phyloP scores from a whole-genome alignment of 2,888 invertebrate genomes.

The Agonopterix alstromeriana region DNA sequence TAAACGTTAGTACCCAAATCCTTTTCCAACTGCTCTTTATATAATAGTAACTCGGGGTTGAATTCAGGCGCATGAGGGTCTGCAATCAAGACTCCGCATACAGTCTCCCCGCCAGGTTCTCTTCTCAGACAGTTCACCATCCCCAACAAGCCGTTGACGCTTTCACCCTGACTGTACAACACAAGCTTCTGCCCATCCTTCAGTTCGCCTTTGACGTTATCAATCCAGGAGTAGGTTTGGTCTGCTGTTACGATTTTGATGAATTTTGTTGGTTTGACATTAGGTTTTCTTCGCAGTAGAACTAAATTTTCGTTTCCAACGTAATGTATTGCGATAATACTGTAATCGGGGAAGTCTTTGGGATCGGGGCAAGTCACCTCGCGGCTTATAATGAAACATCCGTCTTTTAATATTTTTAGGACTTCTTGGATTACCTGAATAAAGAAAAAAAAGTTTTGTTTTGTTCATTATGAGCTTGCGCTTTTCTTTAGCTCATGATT shows the following conservation, averaged over 20 bases:
- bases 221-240: conserved; percentile 69
- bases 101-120: conserved; percentile 84
- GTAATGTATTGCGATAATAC: not conserved
- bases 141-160: conserved; percentile 89
- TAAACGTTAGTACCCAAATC: conserved; percentile 89
- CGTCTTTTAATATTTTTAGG: conserved; percentile 69
- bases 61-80: conserved; percentile 81
- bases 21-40: conserved; percentile 79
- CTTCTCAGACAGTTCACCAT: conserved; percentile 89
- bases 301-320: conserved; percentile 52
- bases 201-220: conserved; percentile 57
- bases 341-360: conserved; percentile 21
- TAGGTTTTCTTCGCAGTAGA: conserved; percentile 65
- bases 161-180: conserved; percentile 81
- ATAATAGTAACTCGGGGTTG: conserved; percentile 78
- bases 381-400: conserved; percentile 78
- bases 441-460: too few relatives aligned
- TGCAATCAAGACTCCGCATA: conserved; percentile 79
- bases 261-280: conserved; percentile 60
- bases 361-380: conserved; percentile 70
- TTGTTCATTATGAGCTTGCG: too few relatives aligned
- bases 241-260: conserved; percentile 58
- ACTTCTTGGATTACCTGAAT: conserved; percentile 61
- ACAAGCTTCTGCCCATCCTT: conserved; percentile 72
- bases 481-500: too few relatives aligned